Conservation (phyloP, 2,113 vertebrate species). For the Trogon melanurus region DNA sequence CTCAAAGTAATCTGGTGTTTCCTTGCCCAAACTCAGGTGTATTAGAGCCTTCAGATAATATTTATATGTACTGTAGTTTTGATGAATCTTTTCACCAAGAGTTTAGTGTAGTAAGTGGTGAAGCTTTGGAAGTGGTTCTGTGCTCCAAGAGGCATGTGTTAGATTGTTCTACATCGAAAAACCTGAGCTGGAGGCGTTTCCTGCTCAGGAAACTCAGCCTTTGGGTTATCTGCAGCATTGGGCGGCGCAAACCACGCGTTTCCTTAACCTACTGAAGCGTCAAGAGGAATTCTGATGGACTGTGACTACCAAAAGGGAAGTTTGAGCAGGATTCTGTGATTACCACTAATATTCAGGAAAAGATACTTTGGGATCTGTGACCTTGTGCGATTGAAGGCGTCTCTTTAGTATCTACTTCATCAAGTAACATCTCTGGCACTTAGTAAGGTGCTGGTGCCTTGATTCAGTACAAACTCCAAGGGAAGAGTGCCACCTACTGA, state of each 20-base stretch:
- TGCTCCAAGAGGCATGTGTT: background rate
- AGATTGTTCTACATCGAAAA: background rate
- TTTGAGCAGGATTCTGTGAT: background rate
- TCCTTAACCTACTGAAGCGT: background rate
- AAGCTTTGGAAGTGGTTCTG: background rate
- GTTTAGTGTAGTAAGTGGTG: background rate
- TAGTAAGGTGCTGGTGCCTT: background rate
- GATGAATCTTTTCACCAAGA: background rate
- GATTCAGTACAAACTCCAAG: slow-evolving; percentile 27
- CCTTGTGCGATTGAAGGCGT: background rate
- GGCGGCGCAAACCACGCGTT: background rate
- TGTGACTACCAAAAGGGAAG: background rate
- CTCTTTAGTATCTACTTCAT: background rate
- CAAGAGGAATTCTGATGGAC: background rate
- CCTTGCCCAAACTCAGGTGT: background rate
- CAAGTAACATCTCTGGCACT: background rate
- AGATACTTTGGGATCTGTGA: background rate
- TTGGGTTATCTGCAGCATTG: background rate
- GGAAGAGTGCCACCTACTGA: slow-evolving; percentile 68
- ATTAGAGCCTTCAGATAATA: background rate
- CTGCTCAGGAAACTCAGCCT: background rate
- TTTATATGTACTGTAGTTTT: background rate
- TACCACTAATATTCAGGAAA: background rate
- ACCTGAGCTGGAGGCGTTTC: background rate
- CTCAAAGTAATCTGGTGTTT: background rate